Evolutionary conservation across 2,888 invertebrate genomes (phyloP).

Genomic region (Aphelenchoides bicaudatus): DNA sequence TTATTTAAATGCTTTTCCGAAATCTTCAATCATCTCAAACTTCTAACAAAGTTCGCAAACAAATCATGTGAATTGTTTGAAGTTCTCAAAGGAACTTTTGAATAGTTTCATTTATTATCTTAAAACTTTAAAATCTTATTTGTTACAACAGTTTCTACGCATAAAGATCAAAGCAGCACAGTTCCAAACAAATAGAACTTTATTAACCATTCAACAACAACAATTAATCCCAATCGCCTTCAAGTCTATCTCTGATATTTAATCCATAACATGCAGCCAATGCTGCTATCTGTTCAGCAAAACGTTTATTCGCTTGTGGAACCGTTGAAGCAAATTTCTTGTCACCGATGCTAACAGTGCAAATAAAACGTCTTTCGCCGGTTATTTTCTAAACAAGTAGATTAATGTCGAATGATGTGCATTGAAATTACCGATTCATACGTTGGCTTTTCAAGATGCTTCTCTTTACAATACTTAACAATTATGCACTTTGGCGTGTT

Average conservation of each 20-base stretch:
- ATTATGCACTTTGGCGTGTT: conserved; percentile 52
- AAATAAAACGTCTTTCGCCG: no score
- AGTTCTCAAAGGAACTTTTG: no score
- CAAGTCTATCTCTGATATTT: conserved; percentile 39
- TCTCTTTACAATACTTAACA: conserved; percentile 40
- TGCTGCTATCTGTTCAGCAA: conserved; percentile 56
- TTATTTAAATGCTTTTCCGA: no score
- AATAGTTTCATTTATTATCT: no score
- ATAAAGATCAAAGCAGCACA: no score
- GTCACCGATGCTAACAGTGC: conserved; percentile 36
- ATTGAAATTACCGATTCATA: conserved; percentile 38
- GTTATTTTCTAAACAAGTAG: conserved; percentile 22
- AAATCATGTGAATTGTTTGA: no score
- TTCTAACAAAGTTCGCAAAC: no score
- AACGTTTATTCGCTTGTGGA: conserved; percentile 55
- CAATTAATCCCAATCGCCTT: conserved; percentile 37
- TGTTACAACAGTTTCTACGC: no score
- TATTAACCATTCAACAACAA: conserved; percentile 9
- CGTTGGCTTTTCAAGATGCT: conserved; percentile 30
- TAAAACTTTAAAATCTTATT: no score
- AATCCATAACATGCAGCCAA: conserved; percentile 38
- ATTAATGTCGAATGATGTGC: conserved; percentile 9
- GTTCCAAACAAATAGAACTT: no score
- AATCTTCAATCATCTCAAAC: no score
- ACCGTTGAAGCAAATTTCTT: conserved; percentile 42